Percentiles rank a stretch among this genome's conserved stretches.
Evolutionary conservation across 1,140 invertebrate genomes (phyloP).

Genomic region (Scaptomyza pallida): DNA sequence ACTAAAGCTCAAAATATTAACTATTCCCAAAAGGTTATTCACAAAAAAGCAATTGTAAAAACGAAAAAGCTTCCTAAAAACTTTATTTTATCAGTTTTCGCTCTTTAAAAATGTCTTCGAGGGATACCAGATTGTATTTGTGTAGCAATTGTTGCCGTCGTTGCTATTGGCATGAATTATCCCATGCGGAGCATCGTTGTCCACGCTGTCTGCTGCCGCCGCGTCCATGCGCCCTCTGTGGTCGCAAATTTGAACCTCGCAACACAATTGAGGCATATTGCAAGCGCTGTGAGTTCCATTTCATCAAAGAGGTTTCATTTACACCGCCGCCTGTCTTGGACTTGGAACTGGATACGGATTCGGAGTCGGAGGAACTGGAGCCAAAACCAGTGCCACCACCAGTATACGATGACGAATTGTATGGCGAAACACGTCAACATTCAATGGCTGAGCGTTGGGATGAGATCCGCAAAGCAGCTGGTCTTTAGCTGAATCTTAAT

Average conservation of each 20-base stretch:
- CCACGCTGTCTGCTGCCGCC: slow-evolving; percentile 24
- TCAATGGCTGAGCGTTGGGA: slow-evolving; percentile 39
- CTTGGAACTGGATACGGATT: slow-evolving; percentile 3
- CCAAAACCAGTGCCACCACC: not conserved
- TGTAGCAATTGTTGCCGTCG: slow-evolving; percentile 42
- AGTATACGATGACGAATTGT: not conserved
- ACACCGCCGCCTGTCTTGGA: slow-evolving; percentile 8
- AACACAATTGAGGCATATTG: slow-evolving; percentile 20
- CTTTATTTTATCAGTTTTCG: not conserved
- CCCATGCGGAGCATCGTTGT: slow-evolving; percentile 48
- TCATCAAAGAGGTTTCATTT: slow-evolving; percentile 17
- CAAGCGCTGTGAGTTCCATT: slow-evolving; percentile 52
- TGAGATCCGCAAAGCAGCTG: slow-evolving; percentile 32
- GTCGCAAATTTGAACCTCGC: slow-evolving; percentile 38
- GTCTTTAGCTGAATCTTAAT: not conserved
- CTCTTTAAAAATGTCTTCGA: not conserved
- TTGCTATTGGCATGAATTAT: slow-evolving; percentile 45
- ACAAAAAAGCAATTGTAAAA: not conserved
- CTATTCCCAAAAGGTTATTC: no score
- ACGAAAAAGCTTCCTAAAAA: not conserved
- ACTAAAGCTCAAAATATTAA: no score
- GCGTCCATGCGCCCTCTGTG: slow-evolving; percentile 40
- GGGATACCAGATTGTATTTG: slow-evolving; percentile 28
- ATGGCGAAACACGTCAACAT: not conserved
- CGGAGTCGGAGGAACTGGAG: not conserved